Conservation (phyloP, 2,113 vertebrate species). For the Turnix velox region DNA sequence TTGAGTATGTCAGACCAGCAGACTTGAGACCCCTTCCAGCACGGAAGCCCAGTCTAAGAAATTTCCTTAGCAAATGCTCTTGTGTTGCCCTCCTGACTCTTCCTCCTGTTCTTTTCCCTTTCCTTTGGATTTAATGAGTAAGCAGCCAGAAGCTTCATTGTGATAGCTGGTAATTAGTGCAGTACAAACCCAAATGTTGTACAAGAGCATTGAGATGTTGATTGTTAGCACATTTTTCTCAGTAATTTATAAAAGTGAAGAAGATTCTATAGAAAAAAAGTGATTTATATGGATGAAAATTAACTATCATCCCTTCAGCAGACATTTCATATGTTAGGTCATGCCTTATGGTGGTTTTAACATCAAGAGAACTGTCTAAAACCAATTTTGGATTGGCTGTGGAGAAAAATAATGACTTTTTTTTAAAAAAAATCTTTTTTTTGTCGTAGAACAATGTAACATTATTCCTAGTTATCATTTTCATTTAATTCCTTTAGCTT, state of each 20-base stretch:
- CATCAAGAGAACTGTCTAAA: not conserved
- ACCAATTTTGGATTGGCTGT: not conserved
- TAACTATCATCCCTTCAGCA: not conserved
- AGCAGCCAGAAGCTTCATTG: not conserved
- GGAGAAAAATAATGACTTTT: too few species aligned
- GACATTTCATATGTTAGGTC: not conserved
- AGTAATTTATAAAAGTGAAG: not conserved
- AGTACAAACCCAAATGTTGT: not conserved
- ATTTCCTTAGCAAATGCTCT: not conserved
- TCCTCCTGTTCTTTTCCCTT: not conserved
- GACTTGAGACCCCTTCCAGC: not conserved
- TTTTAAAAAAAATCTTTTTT: not conserved
- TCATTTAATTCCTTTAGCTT: not conserved
- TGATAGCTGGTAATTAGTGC: not conserved
- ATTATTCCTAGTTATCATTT: not conserved
- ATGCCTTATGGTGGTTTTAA: not conserved
- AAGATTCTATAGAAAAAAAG: not conserved
- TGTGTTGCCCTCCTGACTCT: not conserved
- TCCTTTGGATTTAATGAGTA: not conserved
- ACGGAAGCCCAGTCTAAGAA: not conserved
- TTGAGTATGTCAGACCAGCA: not conserved
- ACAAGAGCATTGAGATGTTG: not conserved
- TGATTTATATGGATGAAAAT: not conserved
- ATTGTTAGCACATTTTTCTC: not conserved
- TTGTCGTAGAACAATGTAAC: not conserved